Evolutionary conservation across 2,888 invertebrate species (phyloP), one percentile per base, ranked within the genome.

Genomic region (Xestia xanthographa): DNA sequence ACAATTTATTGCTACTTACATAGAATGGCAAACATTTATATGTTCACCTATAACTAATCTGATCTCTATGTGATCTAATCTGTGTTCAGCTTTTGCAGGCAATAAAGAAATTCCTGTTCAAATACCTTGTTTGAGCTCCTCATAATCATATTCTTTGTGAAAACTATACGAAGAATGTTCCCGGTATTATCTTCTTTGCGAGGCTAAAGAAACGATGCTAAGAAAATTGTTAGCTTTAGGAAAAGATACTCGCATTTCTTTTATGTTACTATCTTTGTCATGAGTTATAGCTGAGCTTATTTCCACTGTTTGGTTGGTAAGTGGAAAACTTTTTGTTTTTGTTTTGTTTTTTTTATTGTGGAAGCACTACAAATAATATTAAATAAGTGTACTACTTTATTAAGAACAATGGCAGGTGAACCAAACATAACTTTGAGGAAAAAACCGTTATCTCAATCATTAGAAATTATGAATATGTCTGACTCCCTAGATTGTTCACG

Each of bases 91-190:
- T 34, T 34, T 22, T 26, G 22, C 38, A 22, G 20, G 26, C 43
- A 66, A 79, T 79, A 79, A 78, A 78, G 53, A 82, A 56, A 79
- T 83, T 82, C 79, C 67, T 48, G 41, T 22, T 9, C 48, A 43
- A 78, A 67, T 63, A 67, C 41, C 43, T 62, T 63, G 79, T 83
- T 67, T 26, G 62, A 53, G 43, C 26, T 50, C 29, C 48, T 63
- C 53, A 63, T 78, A 77, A 68, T 79, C 63, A 77, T 83, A 83
- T 68, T 67, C 68, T 82, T 79, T 68, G 68, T 34, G 63, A 43
- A 79, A 65, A 77, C 56, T 83, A 82, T n/a, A 78, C 69, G 5
- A 79, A 78, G 41, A 83, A 79, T 79, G 53, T 8, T 63, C 66
- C 1, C 38, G 38, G 41, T 75, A 74, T 80, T 58, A 79, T 66